phyloP scores from a whole-genome alignment of 2,113 vertebrate species.

The Ictidomys tridecemlineatus region DNA sequence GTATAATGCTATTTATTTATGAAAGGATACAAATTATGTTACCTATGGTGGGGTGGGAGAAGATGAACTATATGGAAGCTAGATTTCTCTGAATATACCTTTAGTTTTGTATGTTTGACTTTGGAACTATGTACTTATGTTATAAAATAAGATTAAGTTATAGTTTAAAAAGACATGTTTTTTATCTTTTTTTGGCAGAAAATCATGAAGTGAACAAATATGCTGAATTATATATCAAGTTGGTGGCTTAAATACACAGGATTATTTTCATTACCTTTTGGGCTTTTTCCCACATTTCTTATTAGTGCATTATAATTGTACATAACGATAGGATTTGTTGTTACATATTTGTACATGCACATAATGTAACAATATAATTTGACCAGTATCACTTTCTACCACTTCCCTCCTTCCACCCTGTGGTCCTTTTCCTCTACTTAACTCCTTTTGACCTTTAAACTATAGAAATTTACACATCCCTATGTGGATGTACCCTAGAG shows the following conservation, averaged over 20 bases:
- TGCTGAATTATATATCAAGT: neutral
- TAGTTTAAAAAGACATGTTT: neutral
- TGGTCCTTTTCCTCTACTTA: no score
- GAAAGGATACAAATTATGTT: neutral
- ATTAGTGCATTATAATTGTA: no score
- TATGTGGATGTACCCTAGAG: neutral
- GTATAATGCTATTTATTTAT: conserved; percentile 47
- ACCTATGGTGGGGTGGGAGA: neutral
- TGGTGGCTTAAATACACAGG: neutral
- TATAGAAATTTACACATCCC: neutral
- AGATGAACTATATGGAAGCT: neutral
- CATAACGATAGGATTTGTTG: no score
- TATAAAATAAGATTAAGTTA: neutral
- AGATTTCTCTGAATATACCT: neutral
- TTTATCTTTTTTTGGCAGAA: neutral
- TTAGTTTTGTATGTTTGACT: neutral
- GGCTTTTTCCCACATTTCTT: no score
- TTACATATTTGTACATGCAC: no score
- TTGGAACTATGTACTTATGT: neutral
- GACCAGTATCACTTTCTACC: no score
- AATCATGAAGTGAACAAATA: neutral
- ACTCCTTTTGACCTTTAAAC: neutral
- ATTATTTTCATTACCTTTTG: neutral
- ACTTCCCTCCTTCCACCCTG: no score
- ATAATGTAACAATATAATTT: no score